Evolutionary conservation across 2,888 invertebrate species (phyloP).

Genomic region (Tridacna gigas): DNA sequence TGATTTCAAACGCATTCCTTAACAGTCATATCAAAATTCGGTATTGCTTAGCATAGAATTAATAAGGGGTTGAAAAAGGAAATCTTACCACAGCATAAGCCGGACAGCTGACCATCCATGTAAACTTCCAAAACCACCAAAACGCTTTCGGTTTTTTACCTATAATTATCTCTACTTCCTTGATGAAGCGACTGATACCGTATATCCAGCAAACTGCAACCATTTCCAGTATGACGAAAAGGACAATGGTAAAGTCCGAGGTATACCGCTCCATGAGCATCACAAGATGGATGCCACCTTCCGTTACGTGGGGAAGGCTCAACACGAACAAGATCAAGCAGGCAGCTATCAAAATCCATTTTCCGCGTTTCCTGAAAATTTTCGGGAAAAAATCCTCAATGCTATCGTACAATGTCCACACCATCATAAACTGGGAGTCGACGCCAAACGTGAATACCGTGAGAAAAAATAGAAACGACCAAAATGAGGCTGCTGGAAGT

Average conservation of each 20-base stretch:
- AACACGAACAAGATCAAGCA: constrained; percentile 40
- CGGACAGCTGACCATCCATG: constrained; percentile 40
- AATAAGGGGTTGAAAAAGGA: background rate
- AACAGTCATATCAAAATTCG: background rate
- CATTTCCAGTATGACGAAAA: constrained; percentile 89
- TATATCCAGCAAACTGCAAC: constrained; percentile 91
- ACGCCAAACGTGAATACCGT: constrained; percentile 50
- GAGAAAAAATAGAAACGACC: constrained; percentile 50
- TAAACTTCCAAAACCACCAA: constrained; percentile 37
- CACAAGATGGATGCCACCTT: constrained; percentile 75
- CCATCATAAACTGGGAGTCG: constrained; percentile 41
- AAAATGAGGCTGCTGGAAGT: constrained; percentile 42
- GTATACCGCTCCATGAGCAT: constrained; percentile 76
- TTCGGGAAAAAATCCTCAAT: constrained; percentile 33
- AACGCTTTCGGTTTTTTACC: constrained; percentile 24
- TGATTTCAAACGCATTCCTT: background rate
- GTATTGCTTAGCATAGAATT: background rate
- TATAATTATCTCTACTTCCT: constrained; percentile 46
- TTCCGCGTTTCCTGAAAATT: constrained; percentile 8
- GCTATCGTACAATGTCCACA: constrained; percentile 26
- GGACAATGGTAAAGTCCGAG: constrained; percentile 84
- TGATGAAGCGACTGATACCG: constrained; percentile 84
- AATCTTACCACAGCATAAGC: constrained; percentile 34
- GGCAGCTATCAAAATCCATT: constrained; percentile 7
- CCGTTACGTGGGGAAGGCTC: constrained; percentile 44